Evolutionary conservation across 1,140 invertebrate genomes (phyloP).

Genomic region (Acromyrmex echinatior): DNA sequence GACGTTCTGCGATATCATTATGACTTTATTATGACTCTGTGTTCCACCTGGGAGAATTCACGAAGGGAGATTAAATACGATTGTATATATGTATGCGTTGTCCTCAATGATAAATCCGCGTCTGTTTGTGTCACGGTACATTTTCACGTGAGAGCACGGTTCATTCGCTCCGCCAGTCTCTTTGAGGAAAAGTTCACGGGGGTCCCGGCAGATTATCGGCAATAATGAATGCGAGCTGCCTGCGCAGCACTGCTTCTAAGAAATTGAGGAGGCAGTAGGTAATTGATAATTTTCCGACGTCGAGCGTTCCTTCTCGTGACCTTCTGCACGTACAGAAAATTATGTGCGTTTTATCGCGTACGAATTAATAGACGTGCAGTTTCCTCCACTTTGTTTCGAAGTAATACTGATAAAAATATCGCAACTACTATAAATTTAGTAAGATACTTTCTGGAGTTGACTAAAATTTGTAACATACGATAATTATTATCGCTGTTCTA

Average conservation of each 20-base stretch:
- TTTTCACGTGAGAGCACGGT: constrained; percentile 16
- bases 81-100: neutral
- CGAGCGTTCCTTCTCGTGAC: neutral
- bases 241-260: neutral
- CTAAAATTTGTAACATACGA: too few species aligned
- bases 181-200: constrained; percentile 55
- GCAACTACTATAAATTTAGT: neutral
- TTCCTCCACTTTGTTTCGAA: neutral
- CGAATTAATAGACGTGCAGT: neutral
- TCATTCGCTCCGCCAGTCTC: constrained; percentile 39
- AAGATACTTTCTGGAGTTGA: too few species aligned
- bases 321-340: neutral
- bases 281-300: constrained; percentile 47
- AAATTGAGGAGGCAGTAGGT: constrained; percentile 10
- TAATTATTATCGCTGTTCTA: too few species aligned
- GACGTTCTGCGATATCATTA: too few species aligned
- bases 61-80: too few species aligned
- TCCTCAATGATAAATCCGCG: constrained; percentile 44
- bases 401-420: neutral
- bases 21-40: too few species aligned
- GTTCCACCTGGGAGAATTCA: too few species aligned
- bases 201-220: constrained; percentile 35
- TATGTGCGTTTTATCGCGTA: neutral
- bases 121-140: neutral
- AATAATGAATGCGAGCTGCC: constrained; percentile 36